Evolutionary conservation across 2,888 invertebrate species (phyloP).

Genomic region (Microctonus aethiopoides): DNA sequence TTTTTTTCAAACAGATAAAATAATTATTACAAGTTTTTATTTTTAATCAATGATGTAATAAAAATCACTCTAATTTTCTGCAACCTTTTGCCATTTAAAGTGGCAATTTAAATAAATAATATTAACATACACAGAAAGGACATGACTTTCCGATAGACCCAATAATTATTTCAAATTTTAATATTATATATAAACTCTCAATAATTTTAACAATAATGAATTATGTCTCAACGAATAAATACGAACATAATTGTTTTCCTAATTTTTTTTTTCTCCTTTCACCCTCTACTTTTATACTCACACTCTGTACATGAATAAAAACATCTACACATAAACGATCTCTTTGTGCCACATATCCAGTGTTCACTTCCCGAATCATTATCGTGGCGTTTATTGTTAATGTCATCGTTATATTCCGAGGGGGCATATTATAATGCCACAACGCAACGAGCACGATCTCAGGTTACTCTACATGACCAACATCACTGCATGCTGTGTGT

Average conservation of each 20-base stretch:
- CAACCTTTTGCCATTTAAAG: too few relatives aligned
- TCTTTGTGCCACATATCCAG: slow-evolving; percentile 25
- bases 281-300: slow-evolving; percentile 46
- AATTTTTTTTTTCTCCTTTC: slow-evolving; percentile 58
- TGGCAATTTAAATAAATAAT: too few relatives aligned
- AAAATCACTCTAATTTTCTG: too few relatives aligned
- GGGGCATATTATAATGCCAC: slow-evolving; percentile 29
- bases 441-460: slow-evolving; percentile 33
- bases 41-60: too few relatives aligned
- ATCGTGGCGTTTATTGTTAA: slow-evolving; percentile 40
- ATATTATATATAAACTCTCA: too few relatives aligned
- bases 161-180: too few relatives aligned
- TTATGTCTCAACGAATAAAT: background rate
- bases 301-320: background rate
- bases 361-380: slow-evolving; percentile 32
- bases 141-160: too few relatives aligned
- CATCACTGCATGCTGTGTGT: background rate
- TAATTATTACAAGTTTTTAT: too few relatives aligned
- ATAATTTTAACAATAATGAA: background rate
- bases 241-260: slow-evolving; percentile 60
- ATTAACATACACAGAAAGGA: too few relatives aligned
- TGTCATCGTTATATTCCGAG: slow-evolving; percentile 36
- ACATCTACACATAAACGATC: slow-evolving; percentile 33
- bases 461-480: slow-evolving; percentile 36
- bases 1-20: too few relatives aligned